Percentiles rank a stretch among this genome's conserved stretches.
phyloP scores from a whole-genome alignment of 37 sponge, comb jelly and placozoan genomes.

The Agelas oroides region DNA sequence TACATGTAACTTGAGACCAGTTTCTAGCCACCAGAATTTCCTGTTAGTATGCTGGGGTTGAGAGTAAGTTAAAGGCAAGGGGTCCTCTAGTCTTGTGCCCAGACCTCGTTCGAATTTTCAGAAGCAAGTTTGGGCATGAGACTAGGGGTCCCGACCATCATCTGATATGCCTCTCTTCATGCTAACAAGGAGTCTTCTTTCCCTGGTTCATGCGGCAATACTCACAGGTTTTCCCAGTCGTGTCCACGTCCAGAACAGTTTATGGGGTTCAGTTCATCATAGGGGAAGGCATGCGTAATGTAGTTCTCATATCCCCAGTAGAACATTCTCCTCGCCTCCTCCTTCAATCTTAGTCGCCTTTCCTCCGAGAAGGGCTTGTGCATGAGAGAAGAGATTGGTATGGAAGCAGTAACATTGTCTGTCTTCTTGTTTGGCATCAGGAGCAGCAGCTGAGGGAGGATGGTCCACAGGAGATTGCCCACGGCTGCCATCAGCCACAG shows the following conservation, averaged over 20 bases:
- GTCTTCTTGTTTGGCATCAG: constrained; percentile 16
- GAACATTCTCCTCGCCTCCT: constrained; percentile 89
- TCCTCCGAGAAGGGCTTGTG: constrained; percentile 78
- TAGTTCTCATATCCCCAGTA: constrained; percentile 98
- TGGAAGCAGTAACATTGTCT: constrained; percentile 17
- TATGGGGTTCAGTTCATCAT: constrained; percentile 95
- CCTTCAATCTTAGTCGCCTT: constrained; percentile 47
- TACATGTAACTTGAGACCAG: too few relatives aligned
- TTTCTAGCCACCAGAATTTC: too few relatives aligned
- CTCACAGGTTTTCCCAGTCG: constrained; percentile 88
- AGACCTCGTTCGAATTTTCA: too few relatives aligned
- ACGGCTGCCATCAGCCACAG: constrained; percentile 57
- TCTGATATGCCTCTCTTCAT: too few relatives aligned
- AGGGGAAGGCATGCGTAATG: constrained; percentile 94
- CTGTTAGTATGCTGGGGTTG: too few relatives aligned
- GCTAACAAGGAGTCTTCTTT: too few relatives aligned
- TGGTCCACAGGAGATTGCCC: constrained; percentile 52
- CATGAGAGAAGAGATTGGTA: constrained; percentile 41
- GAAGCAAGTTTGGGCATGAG: too few relatives aligned
- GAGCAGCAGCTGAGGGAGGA: constrained; percentile 47
- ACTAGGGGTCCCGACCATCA: too few relatives aligned
- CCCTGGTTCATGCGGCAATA: background rate
- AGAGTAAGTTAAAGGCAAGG: too few relatives aligned
- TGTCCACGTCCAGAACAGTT: constrained; percentile 92
- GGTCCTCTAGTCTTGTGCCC: too few relatives aligned